Evolutionary conservation across 64 coral and sea anemone genomes (phyloP).

Genomic region (Montipora foliosa): DNA sequence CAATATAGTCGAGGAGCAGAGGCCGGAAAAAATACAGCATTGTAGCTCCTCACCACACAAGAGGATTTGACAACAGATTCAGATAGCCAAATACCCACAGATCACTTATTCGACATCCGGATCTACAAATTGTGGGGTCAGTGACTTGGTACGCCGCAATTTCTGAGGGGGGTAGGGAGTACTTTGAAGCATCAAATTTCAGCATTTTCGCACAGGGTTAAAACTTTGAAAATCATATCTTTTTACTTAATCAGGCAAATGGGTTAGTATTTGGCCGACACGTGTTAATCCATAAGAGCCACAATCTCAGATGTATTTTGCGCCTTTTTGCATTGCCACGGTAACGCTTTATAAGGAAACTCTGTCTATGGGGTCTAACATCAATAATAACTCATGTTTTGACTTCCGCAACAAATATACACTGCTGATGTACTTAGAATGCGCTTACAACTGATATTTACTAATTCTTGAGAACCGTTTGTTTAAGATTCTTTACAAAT

Average conservation of each 20-base stretch:
- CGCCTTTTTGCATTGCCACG: background rate
- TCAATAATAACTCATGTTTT: background rate
- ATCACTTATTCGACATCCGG: background rate
- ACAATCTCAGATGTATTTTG: constrained; percentile 1
- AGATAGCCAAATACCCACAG: background rate
- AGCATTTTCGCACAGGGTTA: constrained; percentile 4
- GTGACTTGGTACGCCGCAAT: background rate
- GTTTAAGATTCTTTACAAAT: background rate
- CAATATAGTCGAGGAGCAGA: background rate
- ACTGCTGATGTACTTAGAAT: background rate
- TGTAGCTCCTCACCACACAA: background rate
- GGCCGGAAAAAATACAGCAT: background rate
- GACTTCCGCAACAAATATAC: background rate
- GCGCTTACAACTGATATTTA: background rate
- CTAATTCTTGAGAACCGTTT: background rate
- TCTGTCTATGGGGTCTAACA: background rate
- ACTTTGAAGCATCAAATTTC: constrained; percentile 3
- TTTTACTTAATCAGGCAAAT: constrained; percentile 1
- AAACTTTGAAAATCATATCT: constrained; percentile 7
- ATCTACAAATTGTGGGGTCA: constrained; percentile 4
- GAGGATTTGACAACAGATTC: too few species aligned
- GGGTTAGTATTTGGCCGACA: background rate
- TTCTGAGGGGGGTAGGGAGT: constrained; percentile 1
- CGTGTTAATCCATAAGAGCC: background rate
- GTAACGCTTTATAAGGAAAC: background rate